phyloP scores from a whole-genome alignment of 2,888 invertebrate genomes.

The Loripinus fragilis region DNA sequence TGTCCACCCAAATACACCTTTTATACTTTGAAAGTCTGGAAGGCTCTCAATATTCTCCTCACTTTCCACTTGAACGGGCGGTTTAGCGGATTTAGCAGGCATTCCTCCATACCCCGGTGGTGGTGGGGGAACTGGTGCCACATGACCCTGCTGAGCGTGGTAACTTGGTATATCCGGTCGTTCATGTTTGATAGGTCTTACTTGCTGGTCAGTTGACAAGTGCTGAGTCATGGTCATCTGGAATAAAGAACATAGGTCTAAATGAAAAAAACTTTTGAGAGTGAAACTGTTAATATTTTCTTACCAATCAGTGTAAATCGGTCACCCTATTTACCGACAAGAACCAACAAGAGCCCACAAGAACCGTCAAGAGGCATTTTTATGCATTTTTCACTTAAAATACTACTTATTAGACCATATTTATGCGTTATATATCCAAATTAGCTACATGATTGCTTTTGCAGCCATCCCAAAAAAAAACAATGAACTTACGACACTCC shows the following conservation, averaged over 20 bases:
- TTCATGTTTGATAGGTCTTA: conserved; percentile 57
- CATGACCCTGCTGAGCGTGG: conserved; percentile 28
- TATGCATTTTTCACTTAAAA: no score
- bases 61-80: not conserved
- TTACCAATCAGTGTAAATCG: no score
- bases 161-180: conserved; percentile 51
- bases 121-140: conserved; percentile 22
- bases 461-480: no score
- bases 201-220: not conserved
- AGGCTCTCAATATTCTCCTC: conserved; percentile 56
- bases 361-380: no score
- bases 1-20: conserved; percentile 93
- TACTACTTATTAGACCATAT: no score
- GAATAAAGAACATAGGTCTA: not conserved
- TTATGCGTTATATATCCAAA: no score
- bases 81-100: conserved; percentile 10
- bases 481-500: no score
- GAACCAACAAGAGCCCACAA: no score
- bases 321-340: no score
- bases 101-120: conserved; percentile 3
- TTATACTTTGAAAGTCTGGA: conserved; percentile 83
- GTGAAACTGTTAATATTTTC: no score
- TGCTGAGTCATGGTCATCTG: conserved; percentile 11
- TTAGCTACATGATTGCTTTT: no score
- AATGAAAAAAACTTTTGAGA: no score